A percentile compares a stretch with the other conserved stretches of the same genome.
Conservation (phyloP, 2,113 vertebrate species). For the Bostrychus sinensis region DNA sequence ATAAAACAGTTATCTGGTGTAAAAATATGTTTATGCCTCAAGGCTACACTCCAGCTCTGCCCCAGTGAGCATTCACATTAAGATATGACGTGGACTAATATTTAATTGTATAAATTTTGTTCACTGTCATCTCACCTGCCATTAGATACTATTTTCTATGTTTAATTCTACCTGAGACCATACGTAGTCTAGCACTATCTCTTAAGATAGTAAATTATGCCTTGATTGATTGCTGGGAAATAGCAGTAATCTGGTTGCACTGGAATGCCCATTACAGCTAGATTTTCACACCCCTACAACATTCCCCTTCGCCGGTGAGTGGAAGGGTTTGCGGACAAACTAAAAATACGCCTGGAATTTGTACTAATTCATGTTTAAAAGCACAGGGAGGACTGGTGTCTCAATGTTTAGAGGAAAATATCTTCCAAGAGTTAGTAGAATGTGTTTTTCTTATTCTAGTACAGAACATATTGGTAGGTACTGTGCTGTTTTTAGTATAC, state of each 20-base stretch:
- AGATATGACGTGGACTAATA: neutral
- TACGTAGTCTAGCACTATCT: neutral
- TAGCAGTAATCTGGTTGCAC: conserved; percentile 67
- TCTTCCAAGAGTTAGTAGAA: conserved; percentile 46
- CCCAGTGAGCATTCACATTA: conserved; percentile 12
- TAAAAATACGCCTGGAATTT: conserved; percentile 78
- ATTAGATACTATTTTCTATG: neutral
- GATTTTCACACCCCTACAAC: conserved; percentile 79
- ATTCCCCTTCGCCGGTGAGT: conserved; percentile 74
- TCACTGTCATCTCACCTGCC: neutral
- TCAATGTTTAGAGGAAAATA: conserved; percentile 74
- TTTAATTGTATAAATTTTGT: neutral
- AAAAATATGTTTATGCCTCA: conserved; percentile 7
- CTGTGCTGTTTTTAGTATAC: too few species aligned
- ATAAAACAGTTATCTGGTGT: conserved; percentile 20
- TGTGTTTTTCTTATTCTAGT: neutral
- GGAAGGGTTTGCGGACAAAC: conserved; percentile 66
- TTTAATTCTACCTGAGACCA: conserved; percentile 14
- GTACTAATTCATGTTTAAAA: conserved; percentile 81
- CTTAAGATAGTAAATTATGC: neutral
- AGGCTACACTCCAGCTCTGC: neutral
- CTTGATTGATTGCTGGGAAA: conserved; percentile 79
- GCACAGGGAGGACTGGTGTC: conserved; percentile 74
- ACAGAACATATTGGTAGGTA: too few species aligned
- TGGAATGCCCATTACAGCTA: conserved; percentile 79